Base-by-base conservation (phyloP, 2,113 vertebrate genomes). In the Gorsachius goisagi region DNA sequence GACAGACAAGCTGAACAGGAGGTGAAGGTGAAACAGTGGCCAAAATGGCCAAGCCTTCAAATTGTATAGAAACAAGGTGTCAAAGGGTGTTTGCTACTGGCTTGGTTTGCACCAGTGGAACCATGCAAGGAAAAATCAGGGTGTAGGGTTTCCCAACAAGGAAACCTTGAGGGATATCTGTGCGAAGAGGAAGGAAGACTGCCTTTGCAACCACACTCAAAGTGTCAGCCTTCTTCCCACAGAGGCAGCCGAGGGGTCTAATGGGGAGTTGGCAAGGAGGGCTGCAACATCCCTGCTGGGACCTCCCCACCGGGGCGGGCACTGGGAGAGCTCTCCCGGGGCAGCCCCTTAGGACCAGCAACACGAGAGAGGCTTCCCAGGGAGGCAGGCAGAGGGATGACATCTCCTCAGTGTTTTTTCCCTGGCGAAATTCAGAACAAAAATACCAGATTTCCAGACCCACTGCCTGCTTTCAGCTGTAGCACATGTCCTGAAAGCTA, bases 401-500 rank as follows among this genome's bases (percentile, higher is more conserved):
- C 0, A 2, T n/a, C 18, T n/a, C 66, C 15, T 77, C n/a, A 14
- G 5, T 3, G 4, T 23, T 47, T 81, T 58, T 58, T 39, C 19
- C 30, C 14, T 39, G 22, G 7, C 17, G 41, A 90, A 3, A 71
- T 55, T 85, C n/a, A 49, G 64, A 85, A 39, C 9, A 67, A 80
- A 89, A 72, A 3, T 6, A 33, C 1, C 24, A 11, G 7, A 84
- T 72, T 84, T 76, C n/a, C 41, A 39, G 35, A 37, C 22, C 8
- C 3, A 0, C 30, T 27, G 8, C 11, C 49, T 30, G 20, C 56
- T 33, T 58, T 58, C 18, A 78, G 21, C 49, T 55, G 3, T 12
- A 55, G 11, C 1, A 0, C 3, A 0, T 1, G 1, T 30, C 74
- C 30, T 1, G 4, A 37, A 75, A 75, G 5, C 32, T 22, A 3